Evolutionary conservation across 2,797 vertebrate species (phyloP).

Genomic region (Hybognathus amarus): DNA sequence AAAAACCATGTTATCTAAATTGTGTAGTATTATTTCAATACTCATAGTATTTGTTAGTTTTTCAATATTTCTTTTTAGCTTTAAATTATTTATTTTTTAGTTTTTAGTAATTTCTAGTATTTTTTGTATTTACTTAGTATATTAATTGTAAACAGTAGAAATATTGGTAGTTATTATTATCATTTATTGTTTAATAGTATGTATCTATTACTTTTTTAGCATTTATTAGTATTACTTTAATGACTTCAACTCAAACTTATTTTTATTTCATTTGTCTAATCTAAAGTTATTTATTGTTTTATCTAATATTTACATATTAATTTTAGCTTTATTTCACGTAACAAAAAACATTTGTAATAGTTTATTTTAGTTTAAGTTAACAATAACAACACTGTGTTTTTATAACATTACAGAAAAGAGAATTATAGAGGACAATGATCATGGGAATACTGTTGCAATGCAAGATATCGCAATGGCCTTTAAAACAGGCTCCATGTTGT

Average conservation of each 20-base stretch:
- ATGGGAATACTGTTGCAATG: too few species aligned
- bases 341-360: fast-evolving
- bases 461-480: neutral
- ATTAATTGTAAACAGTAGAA: too few species aligned
- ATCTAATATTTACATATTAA: neutral
- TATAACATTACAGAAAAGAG: too few species aligned
- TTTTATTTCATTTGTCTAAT: neutral
- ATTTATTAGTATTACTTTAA: too few species aligned
- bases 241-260: neutral
- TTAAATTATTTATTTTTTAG: neutral
- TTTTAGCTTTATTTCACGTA: neutral
- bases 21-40: neutral
- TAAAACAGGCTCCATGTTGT: neutral
- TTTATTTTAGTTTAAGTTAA: neutral
- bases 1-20: neutral
- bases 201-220: too few species aligned
- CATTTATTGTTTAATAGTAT: too few species aligned
- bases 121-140: neutral
- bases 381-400: too few species aligned
- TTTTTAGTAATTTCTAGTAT: neutral
- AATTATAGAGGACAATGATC: too few species aligned
- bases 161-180: too few species aligned
- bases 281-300: neutral
- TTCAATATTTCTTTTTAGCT: neutral
- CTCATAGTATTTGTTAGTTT: neutral